A percentile compares a stretch with the other conserved stretches of the same genome.
Conservation (phyloP, 2,888 invertebrate genomes). For the Leistus spinibarbis region DNA sequence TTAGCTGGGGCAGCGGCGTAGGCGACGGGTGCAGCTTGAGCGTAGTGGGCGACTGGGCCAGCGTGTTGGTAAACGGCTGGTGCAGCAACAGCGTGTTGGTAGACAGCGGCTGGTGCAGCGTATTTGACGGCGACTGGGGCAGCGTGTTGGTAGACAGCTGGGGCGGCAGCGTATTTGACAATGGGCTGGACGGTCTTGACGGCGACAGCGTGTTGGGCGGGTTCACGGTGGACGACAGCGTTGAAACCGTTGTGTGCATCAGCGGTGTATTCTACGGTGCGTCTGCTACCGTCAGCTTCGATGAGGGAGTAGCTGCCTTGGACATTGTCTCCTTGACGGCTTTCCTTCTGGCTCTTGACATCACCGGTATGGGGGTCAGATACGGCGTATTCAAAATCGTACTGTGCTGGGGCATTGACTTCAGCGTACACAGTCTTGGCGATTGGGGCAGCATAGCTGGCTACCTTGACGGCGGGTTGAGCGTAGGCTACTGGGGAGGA, state of each 20-base stretch:
- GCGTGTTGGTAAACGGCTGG: slow-evolving; percentile 42
- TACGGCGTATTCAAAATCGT: slow-evolving; percentile 59
- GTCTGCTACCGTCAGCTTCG: slow-evolving; percentile 60
- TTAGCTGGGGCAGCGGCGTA: slow-evolving; percentile 17
- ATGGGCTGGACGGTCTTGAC: too few relatives aligned
- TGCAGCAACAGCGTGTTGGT: slow-evolving; percentile 44
- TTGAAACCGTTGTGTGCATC: too few relatives aligned
- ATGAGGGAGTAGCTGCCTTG: slow-evolving; percentile 60
- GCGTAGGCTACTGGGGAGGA: slow-evolving; percentile 50
- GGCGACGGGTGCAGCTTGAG: slow-evolving; percentile 14
- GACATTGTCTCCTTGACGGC: slow-evolving; percentile 60
- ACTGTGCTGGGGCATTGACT: slow-evolving; percentile 55
- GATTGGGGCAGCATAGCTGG: slow-evolving; percentile 44
- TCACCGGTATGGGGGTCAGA: slow-evolving; percentile 61
- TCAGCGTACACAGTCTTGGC: slow-evolving; percentile 48
- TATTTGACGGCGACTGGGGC: slow-evolving; percentile 47
- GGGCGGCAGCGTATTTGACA: slow-evolving; percentile 53
- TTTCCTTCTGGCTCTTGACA: slow-evolving; percentile 60
- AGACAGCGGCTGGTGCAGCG: slow-evolving; percentile 27
- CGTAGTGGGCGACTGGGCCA: slow-evolving; percentile 1
- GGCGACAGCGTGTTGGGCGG: too few relatives aligned
- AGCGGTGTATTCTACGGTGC: slow-evolving; percentile 61
- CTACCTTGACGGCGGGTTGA: too few relatives aligned
- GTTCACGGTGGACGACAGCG: too few relatives aligned
- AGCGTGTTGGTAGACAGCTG: too few relatives aligned